Evolutionary conservation across 1,140 invertebrate genomes (phyloP), one percentile per base, ranked within the genome.

Genomic region (Diuraphis noxia): DNA sequence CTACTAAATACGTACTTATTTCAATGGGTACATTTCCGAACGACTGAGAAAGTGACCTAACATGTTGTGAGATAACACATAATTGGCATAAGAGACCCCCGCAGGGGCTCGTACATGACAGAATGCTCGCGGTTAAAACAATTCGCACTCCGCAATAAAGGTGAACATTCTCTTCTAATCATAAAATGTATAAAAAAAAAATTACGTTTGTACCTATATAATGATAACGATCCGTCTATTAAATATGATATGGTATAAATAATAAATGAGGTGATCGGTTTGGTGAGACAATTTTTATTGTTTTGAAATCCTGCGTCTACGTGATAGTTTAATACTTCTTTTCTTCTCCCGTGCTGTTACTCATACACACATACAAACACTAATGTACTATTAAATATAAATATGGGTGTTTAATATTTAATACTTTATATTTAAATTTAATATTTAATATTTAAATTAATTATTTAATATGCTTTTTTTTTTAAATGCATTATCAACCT

Each of bases 11-110:
- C 9, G 10, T 56, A 72, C 21, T 89, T 41, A 23, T 81, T 89
- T 89, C 88, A 89, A 89, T 79, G 88, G n/a, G 40, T 30, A 36
- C 41, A 49, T 91, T 90, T 91, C 72, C 17, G 77, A 91, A 91
- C 89, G 43, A n/a, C 88, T 13, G 56, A 77, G 87, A 91, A 91
- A 91, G 89, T 91, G 89, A 91, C 89, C 89, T 49, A 81, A 82
- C 89, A 46, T 52, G 77, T 91, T 82, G 43, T 49, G 89, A 82
- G 72, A 90, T 90, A 90, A 90, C 88, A n/a, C 43, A 81, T n/a
- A n/a, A n/a, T 25, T 43, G 85, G 85, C 36, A 19, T 56, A 87
- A 87, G 85, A 87, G 85, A 25, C 85, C 85, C 85, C 85, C 10
- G 85, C 85, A 36, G 85, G 46, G 36, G 49, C 36, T 88, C 30